Evolutionary conservation across 2,113 vertebrate species (phyloP).

Genomic region (Sphaerodactylus townsendi): DNA sequence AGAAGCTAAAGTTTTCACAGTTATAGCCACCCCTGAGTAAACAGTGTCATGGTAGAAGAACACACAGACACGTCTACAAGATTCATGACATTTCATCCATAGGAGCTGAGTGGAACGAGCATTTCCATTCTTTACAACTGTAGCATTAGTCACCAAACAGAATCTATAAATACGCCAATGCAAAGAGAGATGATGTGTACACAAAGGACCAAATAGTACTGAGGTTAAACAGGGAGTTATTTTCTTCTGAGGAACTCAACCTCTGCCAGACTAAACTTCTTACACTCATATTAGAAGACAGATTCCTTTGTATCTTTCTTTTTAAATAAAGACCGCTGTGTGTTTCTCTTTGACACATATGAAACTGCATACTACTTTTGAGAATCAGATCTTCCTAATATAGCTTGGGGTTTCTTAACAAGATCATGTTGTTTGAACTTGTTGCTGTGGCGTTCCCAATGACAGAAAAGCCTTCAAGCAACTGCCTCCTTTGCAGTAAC

Average conservation of each 20-base stretch:
- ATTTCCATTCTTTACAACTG: background rate
- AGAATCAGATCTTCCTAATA: conserved; percentile 26
- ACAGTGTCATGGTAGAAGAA: background rate
- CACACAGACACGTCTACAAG: background rate
- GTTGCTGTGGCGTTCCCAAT: background rate
- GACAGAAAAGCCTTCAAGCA: background rate
- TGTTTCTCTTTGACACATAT: conserved; percentile 35
- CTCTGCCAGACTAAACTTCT: background rate
- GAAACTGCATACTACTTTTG: conserved; percentile 24
- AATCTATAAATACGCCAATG: background rate
- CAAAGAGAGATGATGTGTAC: background rate
- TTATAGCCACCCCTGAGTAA: background rate
- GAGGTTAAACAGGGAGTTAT: conserved; percentile 4
- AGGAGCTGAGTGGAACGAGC: background rate
- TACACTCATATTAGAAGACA: conserved; percentile 20
- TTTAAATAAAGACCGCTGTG: conserved; percentile 21
- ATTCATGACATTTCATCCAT: background rate
- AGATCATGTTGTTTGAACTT: conserved; percentile 31
- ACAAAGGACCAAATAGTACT: background rate
- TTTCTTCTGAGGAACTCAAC: background rate
- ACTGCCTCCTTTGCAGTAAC: background rate
- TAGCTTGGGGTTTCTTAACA: conserved; percentile 32
- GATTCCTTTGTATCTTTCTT: conserved; percentile 8
- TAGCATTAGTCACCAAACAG: background rate
- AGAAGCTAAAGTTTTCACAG: background rate